phyloP scores from a whole-genome alignment of 2,797 vertebrate species.

The Hemibagrus guttatus region DNA sequence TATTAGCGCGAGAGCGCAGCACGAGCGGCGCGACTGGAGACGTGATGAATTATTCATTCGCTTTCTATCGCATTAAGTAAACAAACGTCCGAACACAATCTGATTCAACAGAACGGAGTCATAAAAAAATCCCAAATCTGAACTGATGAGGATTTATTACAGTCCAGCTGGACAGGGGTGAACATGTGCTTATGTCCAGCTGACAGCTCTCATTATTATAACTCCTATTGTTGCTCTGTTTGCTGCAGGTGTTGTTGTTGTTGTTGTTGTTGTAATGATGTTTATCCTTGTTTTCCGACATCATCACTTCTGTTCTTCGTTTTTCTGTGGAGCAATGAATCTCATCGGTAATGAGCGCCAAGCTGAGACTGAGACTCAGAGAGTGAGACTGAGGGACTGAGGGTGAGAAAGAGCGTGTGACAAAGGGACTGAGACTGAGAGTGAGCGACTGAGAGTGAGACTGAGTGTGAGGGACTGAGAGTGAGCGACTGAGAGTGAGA shows the following conservation, averaged over 20 bases:
- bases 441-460: background rate
- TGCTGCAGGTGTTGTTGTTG: background rate
- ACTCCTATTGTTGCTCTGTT: background rate
- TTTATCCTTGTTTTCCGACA: background rate
- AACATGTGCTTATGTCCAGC: background rate
- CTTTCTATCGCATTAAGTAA: constrained; percentile 18
- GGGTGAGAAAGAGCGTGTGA: background rate
- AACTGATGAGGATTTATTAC: constrained; percentile 1
- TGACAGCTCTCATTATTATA: background rate
- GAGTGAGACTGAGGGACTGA: background rate
- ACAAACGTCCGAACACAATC: constrained; percentile 7
- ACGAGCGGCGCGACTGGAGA: background rate
- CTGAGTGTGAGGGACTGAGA: too few species aligned
- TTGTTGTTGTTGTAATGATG: background rate
- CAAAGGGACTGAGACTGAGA: background rate
- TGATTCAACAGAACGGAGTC: background rate
- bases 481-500: background rate
- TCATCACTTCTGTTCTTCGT: background rate
- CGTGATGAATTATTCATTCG: constrained; percentile 30
- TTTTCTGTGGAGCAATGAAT: background rate
- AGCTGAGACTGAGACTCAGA: background rate
- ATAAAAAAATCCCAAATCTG: background rate
- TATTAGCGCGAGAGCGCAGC: background rate
- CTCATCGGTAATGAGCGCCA: background rate
- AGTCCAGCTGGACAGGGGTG: background rate